Base-by-base conservation (phyloP, 2,113 vertebrate genomes). In the Muscicapa adusta region DNA sequence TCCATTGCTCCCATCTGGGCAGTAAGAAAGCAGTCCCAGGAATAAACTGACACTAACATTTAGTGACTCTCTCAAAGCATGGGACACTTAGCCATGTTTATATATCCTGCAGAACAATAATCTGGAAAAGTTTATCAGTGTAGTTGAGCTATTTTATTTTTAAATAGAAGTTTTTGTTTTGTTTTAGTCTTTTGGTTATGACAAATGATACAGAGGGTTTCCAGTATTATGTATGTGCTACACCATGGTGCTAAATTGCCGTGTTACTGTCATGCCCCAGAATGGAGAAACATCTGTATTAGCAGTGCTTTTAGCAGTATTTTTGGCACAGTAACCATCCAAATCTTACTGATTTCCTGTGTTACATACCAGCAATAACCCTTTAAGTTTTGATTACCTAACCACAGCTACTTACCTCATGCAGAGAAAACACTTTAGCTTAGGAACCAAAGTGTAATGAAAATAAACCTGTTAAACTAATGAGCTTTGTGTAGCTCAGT, bases 291-390 rank as follows among this genome's bases (percentile, higher is more conserved):
- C 31, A 34, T 54, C 62, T 80, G 18, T 77, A 56, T 78, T 60
- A 94, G 68, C 73, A 67, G 47, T 54, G n/a, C 50, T 70, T 86
- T 82, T 57, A 89, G 74, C 65, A 81, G 45, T 60, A 23, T 10
- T 51, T 85, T 82, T 89, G 72, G 89, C 79, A 93, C 38, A 62
- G 33, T 51, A 78, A 82, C 70, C 12, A 53, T 29, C 47, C 45
- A 85, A 85, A 92, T 67, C 80, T 78, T 65, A 71, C 25, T 94
- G 31, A 91, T 88, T 95, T 95, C 94, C 94, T 93, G 93, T 96
- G 90, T 62, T 85, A 54, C 71, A 56, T 72, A 83, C 92, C 83
- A 82, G 73, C 47, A 86, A 57, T 88, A 94, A 74, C 66, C 50
- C 38, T 63, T 34, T 47, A 48, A n/a, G 42, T 91, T 79, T 85